Base-by-base conservation (phyloP, 2,113 vertebrate species). In the Rhagologus leucostigma region DNA sequence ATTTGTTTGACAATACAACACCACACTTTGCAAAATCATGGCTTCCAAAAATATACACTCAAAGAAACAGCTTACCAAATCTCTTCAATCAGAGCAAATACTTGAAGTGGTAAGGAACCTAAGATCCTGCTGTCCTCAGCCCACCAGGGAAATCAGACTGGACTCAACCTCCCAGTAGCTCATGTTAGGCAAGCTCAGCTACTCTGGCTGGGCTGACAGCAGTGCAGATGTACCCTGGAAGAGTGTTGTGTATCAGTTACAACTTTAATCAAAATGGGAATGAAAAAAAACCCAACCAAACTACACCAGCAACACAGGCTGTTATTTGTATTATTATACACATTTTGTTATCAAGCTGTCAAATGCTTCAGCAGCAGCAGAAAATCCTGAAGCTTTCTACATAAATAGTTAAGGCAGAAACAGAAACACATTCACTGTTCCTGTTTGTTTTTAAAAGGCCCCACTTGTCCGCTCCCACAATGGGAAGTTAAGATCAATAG, bases 321-420 rank as follows among this genome's bases (percentile, higher is more conserved):
- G 95, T 87, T 92, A 93, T 92, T 94, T 96, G 77, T 92, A 94
- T 87, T 91, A 86, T 92, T 94, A 94, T 30, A 95, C 20, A 17
- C 76, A 82, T 90, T 93, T 94, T 87, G 84, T 90, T 94, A 90
- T 84, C 90, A 90, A 94, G 74, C 84, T 97, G 86, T 94, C 92
- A 96, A 95, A 74, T 62, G 84, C 46, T 88, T 84, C 80, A 84
- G 73, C 57, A 92, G 64, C 53, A 27, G 85, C 71, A 92, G 65
- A 67, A 94, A 55, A 85, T 88, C 64, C 65, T 67, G 87, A 92
- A 41, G 44, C 64, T 70, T 57, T 68, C 76, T 89, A 85, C n/a
- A 73, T 75, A 70, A 96, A 95, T 67, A 90, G 93, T 93, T 91
- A 80, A 60, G 59, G 80, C 92, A 92, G 92, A 88, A 94, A n/a